A percentile compares a stretch with the other conserved stretches of the same genome.
Evolutionary conservation across 2,888 invertebrate species (phyloP).

Genomic region (Cryptus armator): DNA sequence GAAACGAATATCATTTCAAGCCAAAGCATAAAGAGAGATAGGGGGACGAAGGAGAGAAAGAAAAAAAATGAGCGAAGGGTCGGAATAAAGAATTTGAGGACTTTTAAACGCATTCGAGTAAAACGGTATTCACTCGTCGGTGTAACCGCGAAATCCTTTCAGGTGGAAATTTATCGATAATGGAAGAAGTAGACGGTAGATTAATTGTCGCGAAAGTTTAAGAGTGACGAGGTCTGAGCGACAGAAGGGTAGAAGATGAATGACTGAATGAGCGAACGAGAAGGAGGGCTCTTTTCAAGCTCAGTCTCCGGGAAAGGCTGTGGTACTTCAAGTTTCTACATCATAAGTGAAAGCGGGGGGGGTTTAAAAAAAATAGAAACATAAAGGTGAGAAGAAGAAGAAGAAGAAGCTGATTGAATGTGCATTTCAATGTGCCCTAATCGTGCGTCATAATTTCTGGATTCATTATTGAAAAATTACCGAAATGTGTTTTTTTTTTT

Average conservation of each 20-base stretch:
- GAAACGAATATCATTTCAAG: constrained; percentile 50
- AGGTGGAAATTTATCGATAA: constrained; percentile 64
- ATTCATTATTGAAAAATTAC: too few relatives aligned
- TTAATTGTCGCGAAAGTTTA: constrained; percentile 66
- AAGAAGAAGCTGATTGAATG: too few relatives aligned
- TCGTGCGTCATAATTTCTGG: too few relatives aligned
- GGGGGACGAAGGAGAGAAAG: constrained; percentile 42
- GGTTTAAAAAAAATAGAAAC: background rate
- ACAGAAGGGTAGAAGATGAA: constrained; percentile 29
- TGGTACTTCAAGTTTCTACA: constrained; percentile 3
- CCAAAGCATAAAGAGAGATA: background rate
- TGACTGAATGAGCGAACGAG: constrained; percentile 34
- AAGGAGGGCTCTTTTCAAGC: constrained; percentile 5
- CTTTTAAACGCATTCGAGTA: constrained; percentile 58
- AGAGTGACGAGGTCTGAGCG: constrained; percentile 37
- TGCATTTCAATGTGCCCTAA: too few relatives aligned
- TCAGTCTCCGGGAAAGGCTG: background rate
- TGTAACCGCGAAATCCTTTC: constrained; percentile 56
- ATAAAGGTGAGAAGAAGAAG: too few relatives aligned
- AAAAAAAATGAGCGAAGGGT: constrained; percentile 9
- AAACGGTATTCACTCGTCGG: constrained; percentile 65
- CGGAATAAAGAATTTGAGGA: constrained; percentile 52
- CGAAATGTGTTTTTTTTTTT: too few relatives aligned
- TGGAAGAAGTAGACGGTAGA: constrained; percentile 53
- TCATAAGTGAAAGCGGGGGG: background rate